Conservation (phyloP, 2,797 vertebrate species). For the Glossophaga mutica region DNA sequence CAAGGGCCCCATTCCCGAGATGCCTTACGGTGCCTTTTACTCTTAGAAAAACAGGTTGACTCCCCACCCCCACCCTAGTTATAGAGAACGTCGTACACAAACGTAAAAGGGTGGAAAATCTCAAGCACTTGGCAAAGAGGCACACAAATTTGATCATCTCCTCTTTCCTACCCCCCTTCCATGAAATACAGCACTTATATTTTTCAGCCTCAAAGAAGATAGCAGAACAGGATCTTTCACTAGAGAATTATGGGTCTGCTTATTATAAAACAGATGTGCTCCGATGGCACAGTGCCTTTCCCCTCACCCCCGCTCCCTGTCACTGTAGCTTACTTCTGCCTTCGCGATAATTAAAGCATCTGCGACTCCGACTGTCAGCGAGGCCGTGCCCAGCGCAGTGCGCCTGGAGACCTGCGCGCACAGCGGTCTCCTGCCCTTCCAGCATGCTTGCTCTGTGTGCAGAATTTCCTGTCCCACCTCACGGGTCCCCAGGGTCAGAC, state of each 20-base stretch:
- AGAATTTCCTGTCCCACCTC: constrained; percentile 15
- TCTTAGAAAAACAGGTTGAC: constrained; percentile 43
- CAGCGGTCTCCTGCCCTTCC: neutral
- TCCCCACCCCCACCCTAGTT: neutral
- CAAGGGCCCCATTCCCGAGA: constrained; percentile 17
- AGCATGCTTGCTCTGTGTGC: neutral
- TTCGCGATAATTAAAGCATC: constrained; percentile 19
- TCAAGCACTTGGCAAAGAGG: constrained; percentile 55
- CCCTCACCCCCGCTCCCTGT: constrained; percentile 53
- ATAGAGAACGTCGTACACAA: constrained; percentile 20
- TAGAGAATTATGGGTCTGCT: constrained; percentile 72
- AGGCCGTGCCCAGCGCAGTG: neutral
- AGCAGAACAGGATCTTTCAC: constrained; percentile 76
- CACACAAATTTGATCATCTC: constrained; percentile 51
- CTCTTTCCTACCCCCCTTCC: constrained; percentile 9
- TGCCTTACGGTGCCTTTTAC: constrained; percentile 1
- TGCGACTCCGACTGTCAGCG: neutral
- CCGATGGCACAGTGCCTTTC: constrained; percentile 77
- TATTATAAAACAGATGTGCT: constrained; percentile 79
- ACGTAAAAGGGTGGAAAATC: constrained; percentile 62
- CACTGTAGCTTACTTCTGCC: constrained; percentile 57
- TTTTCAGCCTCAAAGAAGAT: constrained; percentile 69
- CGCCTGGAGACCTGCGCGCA: neutral
- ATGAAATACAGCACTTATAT: constrained; percentile 67
- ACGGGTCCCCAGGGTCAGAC: neutral